A percentile compares a stretch with the other conserved stretches of the same genome.
These are phyloP conservation scores for Gallinago undulata DNA, from an alignment of 2,113 vertebrate genomes.

Conservation along the genomic window DNA sequence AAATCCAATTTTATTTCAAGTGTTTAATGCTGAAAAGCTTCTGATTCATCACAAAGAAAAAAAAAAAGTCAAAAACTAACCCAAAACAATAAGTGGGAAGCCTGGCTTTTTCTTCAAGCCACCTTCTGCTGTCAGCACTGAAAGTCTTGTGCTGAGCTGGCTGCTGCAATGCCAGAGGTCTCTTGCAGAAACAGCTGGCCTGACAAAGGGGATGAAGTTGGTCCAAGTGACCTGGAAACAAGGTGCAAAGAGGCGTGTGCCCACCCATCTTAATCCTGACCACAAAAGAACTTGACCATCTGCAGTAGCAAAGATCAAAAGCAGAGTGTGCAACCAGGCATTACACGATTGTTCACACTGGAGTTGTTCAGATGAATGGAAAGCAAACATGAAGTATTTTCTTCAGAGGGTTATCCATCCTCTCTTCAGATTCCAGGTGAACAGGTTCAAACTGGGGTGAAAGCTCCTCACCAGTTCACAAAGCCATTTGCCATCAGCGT, in stretches of 20 bases:
- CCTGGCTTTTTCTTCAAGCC: not conserved
- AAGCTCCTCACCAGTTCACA: not conserved
- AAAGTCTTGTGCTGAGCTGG: not conserved
- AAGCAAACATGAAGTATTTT: not conserved
- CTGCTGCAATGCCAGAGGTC: not conserved
- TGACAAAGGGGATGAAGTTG: not conserved
- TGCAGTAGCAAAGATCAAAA: not conserved
- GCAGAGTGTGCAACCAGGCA: not conserved
- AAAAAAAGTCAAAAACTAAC: not conserved
- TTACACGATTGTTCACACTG: not conserved
- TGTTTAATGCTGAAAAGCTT: not conserved
- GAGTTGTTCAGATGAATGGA: not conserved
- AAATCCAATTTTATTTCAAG: not conserved
- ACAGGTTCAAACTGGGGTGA: not conserved
- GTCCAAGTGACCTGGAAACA: not conserved
- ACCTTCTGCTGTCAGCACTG: not conserved
- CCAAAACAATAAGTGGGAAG: not conserved
- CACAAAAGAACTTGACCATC: not conserved
- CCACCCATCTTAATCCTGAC: not conserved
- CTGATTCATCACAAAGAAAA: not conserved
- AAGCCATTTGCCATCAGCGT: not conserved
- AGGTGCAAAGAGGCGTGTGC: rapidly evolving
- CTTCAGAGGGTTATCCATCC: not conserved
- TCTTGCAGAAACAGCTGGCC: not conserved
- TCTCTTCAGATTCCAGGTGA: not conserved